Conservation (phyloP, 35 echinoderm and acorn worm genomes). For the Stichopus chloronotus region DNA sequence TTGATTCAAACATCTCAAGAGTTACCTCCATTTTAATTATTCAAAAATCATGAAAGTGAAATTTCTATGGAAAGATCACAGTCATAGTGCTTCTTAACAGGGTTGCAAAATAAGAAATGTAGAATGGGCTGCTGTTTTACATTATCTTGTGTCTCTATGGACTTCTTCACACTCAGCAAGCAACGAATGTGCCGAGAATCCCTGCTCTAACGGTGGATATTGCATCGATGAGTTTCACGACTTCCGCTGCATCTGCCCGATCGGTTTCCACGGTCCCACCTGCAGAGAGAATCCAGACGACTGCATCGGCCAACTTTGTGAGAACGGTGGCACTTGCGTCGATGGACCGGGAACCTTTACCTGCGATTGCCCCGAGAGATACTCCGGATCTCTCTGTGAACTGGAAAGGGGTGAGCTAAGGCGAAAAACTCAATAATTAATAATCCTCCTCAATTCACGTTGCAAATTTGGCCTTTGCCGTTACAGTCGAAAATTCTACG, state of each 20-base stretch:
- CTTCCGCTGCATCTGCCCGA: constrained; percentile 57
- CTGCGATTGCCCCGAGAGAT: constrained; percentile 68
- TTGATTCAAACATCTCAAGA: too few relatives aligned
- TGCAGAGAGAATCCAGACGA: constrained; percentile 61
- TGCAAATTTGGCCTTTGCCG: too few relatives aligned
- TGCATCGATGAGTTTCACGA: constrained; percentile 46
- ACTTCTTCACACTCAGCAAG: constrained; percentile 30
- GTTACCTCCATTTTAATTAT: too few relatives aligned
- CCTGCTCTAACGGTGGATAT: constrained; percentile 63
- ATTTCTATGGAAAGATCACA: too few relatives aligned
- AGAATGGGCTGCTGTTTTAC: too few relatives aligned
- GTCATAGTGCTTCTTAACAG: too few relatives aligned
- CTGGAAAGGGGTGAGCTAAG: constrained; percentile 36
- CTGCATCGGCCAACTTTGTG: constrained; percentile 54
- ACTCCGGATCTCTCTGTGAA: constrained; percentile 75
- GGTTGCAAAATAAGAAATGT: too few relatives aligned
- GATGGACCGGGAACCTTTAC: constrained; percentile 46
- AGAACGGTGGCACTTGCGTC: constrained; percentile 77
- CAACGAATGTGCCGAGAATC: constrained; percentile 58
- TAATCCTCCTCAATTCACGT: too few relatives aligned
- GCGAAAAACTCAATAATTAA: too few relatives aligned
- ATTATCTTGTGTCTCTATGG: not conserved
- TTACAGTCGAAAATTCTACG: too few relatives aligned
- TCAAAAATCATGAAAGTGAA: too few relatives aligned
- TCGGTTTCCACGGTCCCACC: constrained; percentile 39